Evolutionary conservation across 2,797 vertebrate genomes (phyloP), one percentile per base, ranked within the genome.

Genomic region (Anabas testudineus): DNA sequence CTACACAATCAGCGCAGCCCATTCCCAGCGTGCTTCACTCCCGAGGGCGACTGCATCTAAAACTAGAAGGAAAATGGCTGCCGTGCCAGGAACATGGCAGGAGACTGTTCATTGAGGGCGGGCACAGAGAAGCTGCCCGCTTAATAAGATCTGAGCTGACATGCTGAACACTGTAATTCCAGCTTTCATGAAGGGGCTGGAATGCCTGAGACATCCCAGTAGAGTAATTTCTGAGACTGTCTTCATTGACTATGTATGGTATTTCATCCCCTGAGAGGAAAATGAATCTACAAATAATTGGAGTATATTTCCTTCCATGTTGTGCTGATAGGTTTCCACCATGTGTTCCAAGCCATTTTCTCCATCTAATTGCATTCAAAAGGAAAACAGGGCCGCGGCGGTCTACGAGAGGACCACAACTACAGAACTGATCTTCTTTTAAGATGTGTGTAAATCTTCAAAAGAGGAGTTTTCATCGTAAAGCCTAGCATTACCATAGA

Each of bases 271-370:
- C 16, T 7, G 63, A 67, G 74, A 64, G 62, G 51, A 73, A 67
- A 78, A 67, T 41, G 4, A 52, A 84, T 81, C 67, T 55, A 74
- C 72, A 70, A 76, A 82, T 81, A 82, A 86, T 71, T 72, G 75
- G 55, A 12, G 5, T 51, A 59, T 54, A 55, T 66, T 75, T 83
- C 63, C 74, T 67, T 78, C 79, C 63, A 73, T 81, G 83, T 85
- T 80, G 65, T 47, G 74, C 57, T 53, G 71, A 81, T 86, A 79
- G 67, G 75, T 88, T 89, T 90, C 88, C 76, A 65, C 62, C 71
- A 63, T 69, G 71, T 71, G 72, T 77, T 90, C 87, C 86, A 88
- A 86, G 66, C 60, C 76, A 66, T 84, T 85, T 76, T 82, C 49
- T 54, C 51, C 61, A 46, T 85, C 51, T 78, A 84, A 87, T 80